These are phyloP conservation scores for Lordiphosa mommai DNA, from an alignment of 1,140 invertebrate species.

Conservation along the genomic window DNA sequence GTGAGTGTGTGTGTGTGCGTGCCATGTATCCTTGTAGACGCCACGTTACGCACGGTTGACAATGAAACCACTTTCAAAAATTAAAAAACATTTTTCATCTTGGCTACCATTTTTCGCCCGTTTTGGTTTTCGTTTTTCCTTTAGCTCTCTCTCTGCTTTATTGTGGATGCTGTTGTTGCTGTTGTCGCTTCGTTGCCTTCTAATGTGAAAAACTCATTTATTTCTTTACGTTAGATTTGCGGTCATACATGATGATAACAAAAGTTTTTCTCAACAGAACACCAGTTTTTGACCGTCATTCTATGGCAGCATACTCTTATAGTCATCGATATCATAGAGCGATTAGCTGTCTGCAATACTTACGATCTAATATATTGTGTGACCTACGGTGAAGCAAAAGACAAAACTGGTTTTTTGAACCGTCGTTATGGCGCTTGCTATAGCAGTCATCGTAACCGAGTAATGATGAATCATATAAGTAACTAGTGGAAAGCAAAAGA, in stretches of 20 bases:
- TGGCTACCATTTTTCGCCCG: constrained; percentile 58
- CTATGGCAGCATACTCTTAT: no score
- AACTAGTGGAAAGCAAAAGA: no score
- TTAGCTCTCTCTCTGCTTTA: constrained; percentile 38
- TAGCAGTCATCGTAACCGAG: no score
- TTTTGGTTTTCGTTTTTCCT: constrained; percentile 40
- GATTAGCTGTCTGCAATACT: no score
- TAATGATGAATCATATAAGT: no score
- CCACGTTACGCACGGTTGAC: constrained; percentile 78
- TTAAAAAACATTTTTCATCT: constrained; percentile 80
- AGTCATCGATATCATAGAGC: no score
- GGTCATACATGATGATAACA: constrained; percentile 55
- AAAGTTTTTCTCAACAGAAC: no score
- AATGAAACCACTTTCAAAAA: constrained; percentile 80
- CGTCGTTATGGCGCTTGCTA: no score
- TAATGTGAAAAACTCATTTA: constrained; percentile 77
- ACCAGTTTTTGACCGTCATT: no score
- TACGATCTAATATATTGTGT: no score
- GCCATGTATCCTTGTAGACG: constrained; percentile 59
- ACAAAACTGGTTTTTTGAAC: no score
- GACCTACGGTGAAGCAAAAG: no score
- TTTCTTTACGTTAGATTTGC: constrained; percentile 74
- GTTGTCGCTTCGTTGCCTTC: constrained; percentile 71
- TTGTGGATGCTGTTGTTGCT: constrained; percentile 28
- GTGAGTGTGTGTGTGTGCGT: constrained; percentile 12